Conservation (phyloP, 2,797 vertebrate genomes). For the Oreortyx pictus region DNA sequence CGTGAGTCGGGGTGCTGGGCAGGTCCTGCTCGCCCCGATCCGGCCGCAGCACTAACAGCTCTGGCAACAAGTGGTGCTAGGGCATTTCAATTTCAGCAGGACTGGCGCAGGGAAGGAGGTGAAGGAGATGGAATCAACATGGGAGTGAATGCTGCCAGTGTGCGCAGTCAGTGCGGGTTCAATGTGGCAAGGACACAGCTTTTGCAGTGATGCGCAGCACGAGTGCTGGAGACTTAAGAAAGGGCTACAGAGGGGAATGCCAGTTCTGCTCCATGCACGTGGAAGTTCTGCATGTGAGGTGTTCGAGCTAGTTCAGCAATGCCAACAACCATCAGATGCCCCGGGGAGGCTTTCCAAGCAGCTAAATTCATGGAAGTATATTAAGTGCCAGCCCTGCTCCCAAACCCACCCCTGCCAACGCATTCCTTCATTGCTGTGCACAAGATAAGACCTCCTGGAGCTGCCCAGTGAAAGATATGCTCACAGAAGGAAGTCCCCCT, state of each 20-base stretch:
- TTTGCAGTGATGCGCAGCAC: not conserved
- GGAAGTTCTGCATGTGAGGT: not conserved
- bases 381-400: not conserved
- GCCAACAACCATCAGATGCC: not conserved
- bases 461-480: not conserved
- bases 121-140: not conserved
- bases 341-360: not conserved
- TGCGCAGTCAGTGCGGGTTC: not conserved
- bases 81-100: not conserved
- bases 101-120: fast-evolving
- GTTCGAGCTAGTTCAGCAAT: not conserved
- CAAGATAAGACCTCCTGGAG: not conserved
- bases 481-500: not conserved
- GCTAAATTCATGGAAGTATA: not conserved
- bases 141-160: not conserved
- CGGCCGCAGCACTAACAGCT: slow-evolving; percentile 6
- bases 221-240: not conserved
- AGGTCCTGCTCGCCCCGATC: slow-evolving; percentile 12
- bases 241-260: not conserved
- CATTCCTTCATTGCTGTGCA: not conserved
- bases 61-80: not conserved
- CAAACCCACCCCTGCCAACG: not conserved
- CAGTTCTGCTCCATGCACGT: not conserved
- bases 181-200: not conserved
- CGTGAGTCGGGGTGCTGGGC: not conserved